Percentiles rank a stretch among this genome's conserved stretches.
These are phyloP conservation scores for Caenorhabditis auriculariae DNA, from an alignment of 2,888 invertebrate genomes.

Conservation along the genomic window DNA sequence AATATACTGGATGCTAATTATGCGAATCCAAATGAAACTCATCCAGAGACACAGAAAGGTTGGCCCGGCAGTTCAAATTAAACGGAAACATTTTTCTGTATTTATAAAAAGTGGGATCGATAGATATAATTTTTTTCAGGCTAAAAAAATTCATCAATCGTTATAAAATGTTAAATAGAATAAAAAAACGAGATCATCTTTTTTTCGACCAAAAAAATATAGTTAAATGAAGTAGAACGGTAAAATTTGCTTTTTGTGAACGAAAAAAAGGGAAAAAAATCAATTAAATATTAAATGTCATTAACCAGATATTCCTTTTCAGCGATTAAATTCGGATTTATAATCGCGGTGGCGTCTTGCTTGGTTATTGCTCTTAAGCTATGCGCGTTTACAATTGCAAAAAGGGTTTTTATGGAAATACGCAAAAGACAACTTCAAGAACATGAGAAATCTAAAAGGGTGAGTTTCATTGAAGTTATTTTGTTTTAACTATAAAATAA, in stretches of 20 bases:
- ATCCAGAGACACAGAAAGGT: constrained; percentile 43
- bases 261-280: background rate
- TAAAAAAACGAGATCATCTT: no score
- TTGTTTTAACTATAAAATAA: constrained; percentile 1
- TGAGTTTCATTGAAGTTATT: background rate
- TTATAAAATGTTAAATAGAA: no score
- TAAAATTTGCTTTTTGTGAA: no score
- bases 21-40: constrained; percentile 35
- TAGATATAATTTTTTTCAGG: no score
- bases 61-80: background rate
- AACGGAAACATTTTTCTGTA: no score
- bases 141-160: no score
- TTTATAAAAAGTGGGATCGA: no score
- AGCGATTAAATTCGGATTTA: constrained; percentile 38
- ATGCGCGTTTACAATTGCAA: constrained; percentile 24
- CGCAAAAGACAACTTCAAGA: constrained; percentile 18
- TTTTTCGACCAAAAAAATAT: no score
- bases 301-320: constrained; percentile 12
- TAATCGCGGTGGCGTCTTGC: constrained; percentile 29
- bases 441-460: background rate
- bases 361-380: constrained; percentile 31
- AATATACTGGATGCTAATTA: constrained; percentile 34
- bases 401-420: constrained; percentile 25
- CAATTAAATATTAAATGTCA: background rate
- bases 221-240: no score